Percentiles rank a stretch among this genome's conserved stretches.
Evolutionary conservation across 1,140 invertebrate genomes (phyloP).

Genomic region (Bradysia coprophila): DNA sequence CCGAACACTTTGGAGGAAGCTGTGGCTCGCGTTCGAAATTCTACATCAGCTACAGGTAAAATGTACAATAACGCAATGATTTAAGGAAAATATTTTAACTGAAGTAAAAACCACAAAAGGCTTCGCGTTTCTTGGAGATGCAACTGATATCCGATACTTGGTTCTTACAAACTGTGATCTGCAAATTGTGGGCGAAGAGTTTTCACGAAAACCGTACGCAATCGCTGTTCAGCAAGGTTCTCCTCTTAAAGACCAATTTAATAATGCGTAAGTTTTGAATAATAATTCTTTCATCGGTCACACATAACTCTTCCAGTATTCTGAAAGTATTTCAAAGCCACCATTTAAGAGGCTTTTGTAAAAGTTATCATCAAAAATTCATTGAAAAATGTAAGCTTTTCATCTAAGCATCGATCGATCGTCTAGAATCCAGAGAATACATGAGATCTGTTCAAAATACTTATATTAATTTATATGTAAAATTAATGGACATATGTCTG

Average conservation of each 20-base stretch:
- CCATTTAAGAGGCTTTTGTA: neutral
- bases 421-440: too few species aligned
- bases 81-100: neutral
- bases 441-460: too few species aligned
- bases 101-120: conserved; percentile 23
- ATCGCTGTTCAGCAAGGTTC: conserved; percentile 93
- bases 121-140: conserved; percentile 89
- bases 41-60: conserved; percentile 42
- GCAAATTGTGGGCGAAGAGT: conserved; percentile 83
- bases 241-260: conserved; percentile 77
- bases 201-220: conserved; percentile 90
- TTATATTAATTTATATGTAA: too few species aligned
- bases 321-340: too few species aligned
- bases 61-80: neutral
- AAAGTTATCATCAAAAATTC: neutral
- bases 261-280: conserved; percentile 56
- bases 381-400: neutral
- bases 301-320: too few species aligned
- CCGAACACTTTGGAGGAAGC: conserved; percentile 62
- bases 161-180: conserved; percentile 79
- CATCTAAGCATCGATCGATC: too few species aligned
- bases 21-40: conserved; percentile 52
- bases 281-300: too few species aligned
- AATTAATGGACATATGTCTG: too few species aligned
- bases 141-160: conserved; percentile 77